Percentiles rank a stretch among this genome's conserved stretches.
Conservation (phyloP, 2,888 invertebrate genomes). For the Orchesellides sinensis region DNA sequence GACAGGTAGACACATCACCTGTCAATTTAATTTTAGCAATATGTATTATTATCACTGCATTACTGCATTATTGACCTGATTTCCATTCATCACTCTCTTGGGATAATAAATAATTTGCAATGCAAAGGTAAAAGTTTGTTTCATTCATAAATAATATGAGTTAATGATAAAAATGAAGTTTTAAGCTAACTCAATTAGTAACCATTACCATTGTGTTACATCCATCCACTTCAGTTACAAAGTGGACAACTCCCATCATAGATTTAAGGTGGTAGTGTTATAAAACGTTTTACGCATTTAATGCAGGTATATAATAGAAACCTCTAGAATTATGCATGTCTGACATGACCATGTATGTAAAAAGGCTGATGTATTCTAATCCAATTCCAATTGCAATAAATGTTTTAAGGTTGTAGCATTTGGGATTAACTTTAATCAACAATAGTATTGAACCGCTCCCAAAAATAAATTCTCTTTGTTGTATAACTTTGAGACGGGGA, state of each 20-base stretch:
- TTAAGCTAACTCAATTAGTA: conserved; percentile 63
- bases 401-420: not conserved
- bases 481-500: not conserved
- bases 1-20: conserved; percentile 58
- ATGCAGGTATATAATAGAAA: not conserved
- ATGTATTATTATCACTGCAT: conserved; percentile 21
- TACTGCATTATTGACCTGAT: conserved; percentile 50
- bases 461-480: not conserved
- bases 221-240: conserved; percentile 11
- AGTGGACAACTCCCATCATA: conserved; percentile 46
- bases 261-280: not conserved
- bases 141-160: not conserved
- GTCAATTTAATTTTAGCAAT: conserved; percentile 60
- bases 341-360: conserved; percentile 19
- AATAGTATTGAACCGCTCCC: conserved; percentile 40
- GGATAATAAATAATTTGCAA: not conserved
- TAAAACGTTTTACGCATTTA: not conserved
- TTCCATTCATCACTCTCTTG: conserved; percentile 15
- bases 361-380: conserved; percentile 12
- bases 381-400: not conserved
- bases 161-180: conserved; percentile 28
- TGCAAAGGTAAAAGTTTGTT: not conserved
- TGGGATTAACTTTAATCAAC: not conserved
- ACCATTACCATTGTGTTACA: conserved; percentile 14
- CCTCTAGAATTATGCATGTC: not conserved